Conservation (phyloP, 1,140 invertebrate genomes). For the Bombus balteatus region DNA sequence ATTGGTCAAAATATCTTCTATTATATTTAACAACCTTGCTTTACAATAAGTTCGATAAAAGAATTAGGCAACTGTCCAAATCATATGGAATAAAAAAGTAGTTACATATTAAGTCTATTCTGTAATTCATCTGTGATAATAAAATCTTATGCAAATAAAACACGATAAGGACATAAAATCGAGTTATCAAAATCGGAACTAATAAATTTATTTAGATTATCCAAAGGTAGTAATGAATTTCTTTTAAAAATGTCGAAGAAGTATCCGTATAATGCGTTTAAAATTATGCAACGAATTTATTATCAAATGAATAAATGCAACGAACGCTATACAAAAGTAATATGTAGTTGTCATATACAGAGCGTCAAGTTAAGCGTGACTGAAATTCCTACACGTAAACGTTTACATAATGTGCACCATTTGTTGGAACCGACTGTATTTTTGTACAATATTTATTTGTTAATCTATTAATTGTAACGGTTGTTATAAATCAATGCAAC, state of each 20-base stretch:
- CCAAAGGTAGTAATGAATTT: no score
- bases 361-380: conserved; percentile 37
- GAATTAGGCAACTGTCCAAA: background rate
- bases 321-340: conserved; percentile 42
- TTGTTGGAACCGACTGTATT: conserved; percentile 10
- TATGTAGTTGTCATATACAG: conserved; percentile 14
- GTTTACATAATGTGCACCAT: conserved; percentile 9
- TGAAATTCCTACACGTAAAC: conserved; percentile 36
- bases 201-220: background rate
- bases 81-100: background rate
- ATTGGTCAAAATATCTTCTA: background rate
- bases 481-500: conserved; percentile 61
- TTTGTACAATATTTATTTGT: conserved; percentile 39
- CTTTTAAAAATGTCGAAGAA: background rate
- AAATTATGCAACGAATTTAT: conserved; percentile 40
- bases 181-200: background rate
- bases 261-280: background rate
- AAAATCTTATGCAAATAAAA: background rate
- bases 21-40: background rate
- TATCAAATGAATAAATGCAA: conserved; percentile 51
- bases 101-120: background rate
- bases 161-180: background rate
- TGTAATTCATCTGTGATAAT: background rate
- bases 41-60: background rate
- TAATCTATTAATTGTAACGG: conserved; percentile 53